Conservation (phyloP, 2,888 invertebrate species). For the Polietes domitor region DNA sequence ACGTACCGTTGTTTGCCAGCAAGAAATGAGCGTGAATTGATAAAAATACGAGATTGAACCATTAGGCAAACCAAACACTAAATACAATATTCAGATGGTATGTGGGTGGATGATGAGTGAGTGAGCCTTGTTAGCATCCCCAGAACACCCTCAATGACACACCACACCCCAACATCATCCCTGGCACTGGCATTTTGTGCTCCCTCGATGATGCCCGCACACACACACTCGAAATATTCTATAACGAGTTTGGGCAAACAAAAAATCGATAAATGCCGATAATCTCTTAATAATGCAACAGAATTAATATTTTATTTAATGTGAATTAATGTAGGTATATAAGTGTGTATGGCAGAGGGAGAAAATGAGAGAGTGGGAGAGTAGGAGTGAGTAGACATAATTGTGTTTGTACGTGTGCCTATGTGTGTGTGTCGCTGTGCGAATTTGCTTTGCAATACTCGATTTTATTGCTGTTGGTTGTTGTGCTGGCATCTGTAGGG, state of each 20-base stretch:
- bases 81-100: not conserved
- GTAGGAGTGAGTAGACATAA: not conserved
- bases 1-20: not conserved
- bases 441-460: too few relatives aligned
- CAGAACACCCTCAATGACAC: not conserved
- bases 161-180: not conserved
- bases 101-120: not conserved
- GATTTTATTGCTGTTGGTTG: not conserved
- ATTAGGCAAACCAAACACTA: not conserved
- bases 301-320: constrained; percentile 28
- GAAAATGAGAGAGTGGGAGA: not conserved
- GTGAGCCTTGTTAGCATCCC: not conserved
- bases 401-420: not conserved
- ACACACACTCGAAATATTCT: not conserved
- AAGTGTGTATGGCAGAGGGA: not conserved
- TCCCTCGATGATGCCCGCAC: not conserved
- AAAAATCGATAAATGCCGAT: constrained; percentile 29
- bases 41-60: not conserved
- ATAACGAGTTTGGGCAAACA: not conserved
- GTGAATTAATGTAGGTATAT: not conserved
- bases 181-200: not conserved
- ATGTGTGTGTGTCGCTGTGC: not conserved
- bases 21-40: not conserved
- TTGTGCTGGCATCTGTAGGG: too few relatives aligned
- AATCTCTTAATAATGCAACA: constrained; percentile 33